Evolutionary conservation across 1,140 invertebrate genomes (phyloP).

Genomic region (Tribolium castaneum): DNA sequence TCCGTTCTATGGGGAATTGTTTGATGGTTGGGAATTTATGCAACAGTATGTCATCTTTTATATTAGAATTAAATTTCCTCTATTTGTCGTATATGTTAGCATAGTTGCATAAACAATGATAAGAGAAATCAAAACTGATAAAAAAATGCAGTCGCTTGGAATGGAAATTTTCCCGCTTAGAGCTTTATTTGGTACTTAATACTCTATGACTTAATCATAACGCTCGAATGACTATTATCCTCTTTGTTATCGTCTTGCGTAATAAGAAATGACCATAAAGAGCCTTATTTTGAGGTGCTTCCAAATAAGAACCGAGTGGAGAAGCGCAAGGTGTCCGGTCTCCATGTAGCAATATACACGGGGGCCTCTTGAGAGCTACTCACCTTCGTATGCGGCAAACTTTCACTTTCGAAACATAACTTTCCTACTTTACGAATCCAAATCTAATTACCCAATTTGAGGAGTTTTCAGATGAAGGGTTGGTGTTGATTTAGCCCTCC

Average conservation of each 20-base stretch:
- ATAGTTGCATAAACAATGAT: neutral
- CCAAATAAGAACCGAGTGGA: neutral
- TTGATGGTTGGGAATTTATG: neutral
- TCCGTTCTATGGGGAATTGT: neutral
- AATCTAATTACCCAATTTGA: slow-evolving; percentile 14
- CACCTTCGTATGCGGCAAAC: slow-evolving; percentile 5
- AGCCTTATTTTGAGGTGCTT: neutral
- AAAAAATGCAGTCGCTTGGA: neutral
- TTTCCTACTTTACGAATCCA: slow-evolving; percentile 3
- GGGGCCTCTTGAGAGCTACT: neutral
- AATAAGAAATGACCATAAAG: neutral
- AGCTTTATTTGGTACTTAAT: too few species aligned
- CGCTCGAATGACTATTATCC: too few species aligned
- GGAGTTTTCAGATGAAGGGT: neutral
- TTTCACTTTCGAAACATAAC: slow-evolving; percentile 20
- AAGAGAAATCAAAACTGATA: neutral
- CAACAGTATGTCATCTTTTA: neutral
- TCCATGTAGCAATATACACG: neutral
- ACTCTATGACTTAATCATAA: too few species aligned
- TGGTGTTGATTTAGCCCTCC: neutral
- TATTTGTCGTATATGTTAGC: neutral
- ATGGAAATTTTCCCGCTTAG: neutral
- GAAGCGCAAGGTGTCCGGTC: neutral
- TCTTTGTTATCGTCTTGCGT: neutral
- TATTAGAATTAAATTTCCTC: neutral